These are phyloP conservation scores for Temnothorax longispinosus DNA, from an alignment of 1,140 invertebrate genomes.

Conservation along the genomic window DNA sequence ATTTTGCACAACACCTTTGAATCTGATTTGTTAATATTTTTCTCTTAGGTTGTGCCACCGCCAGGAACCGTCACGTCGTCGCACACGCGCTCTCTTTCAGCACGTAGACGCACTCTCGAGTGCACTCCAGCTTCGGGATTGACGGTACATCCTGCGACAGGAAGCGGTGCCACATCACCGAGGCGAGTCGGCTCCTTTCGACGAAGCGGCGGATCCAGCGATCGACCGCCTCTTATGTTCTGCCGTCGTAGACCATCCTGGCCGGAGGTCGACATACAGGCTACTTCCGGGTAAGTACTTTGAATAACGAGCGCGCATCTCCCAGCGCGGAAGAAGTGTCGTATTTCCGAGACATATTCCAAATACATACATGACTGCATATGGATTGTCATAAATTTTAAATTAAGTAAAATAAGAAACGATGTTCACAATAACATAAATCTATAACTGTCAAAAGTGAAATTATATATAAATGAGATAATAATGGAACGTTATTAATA, in stretches of 20 bases:
- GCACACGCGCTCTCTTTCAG: slow-evolving; percentile 75
- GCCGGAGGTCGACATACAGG: slow-evolving; percentile 93
- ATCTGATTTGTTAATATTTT: not conserved
- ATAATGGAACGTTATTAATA: not conserved
- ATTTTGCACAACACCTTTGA: slow-evolving; percentile 1
- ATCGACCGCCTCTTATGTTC: slow-evolving; percentile 89
- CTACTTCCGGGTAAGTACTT: slow-evolving; percentile 90
- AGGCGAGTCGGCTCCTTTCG: slow-evolving; percentile 74
- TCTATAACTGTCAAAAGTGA: not conserved
- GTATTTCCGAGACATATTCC: not conserved
- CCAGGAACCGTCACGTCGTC: slow-evolving; percentile 87
- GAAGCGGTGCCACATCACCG: slow-evolving; percentile 71
- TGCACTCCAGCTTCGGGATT: slow-evolving; percentile 75
- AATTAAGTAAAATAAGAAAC: not conserved
- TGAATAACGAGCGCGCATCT: not conserved
- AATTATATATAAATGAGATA: slow-evolving; percentile 1
- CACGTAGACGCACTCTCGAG: slow-evolving; percentile 80
- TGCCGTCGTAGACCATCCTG: slow-evolving; percentile 91
- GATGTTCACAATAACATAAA: not conserved
- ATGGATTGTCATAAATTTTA: not conserved
- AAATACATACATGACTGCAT: not conserved
- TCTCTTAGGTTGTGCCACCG: slow-evolving; percentile 86
- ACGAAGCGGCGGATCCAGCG: slow-evolving; percentile 85
- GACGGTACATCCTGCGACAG: slow-evolving; percentile 85
- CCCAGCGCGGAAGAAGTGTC: not conserved